Percentiles rank a stretch among this genome's conserved stretches.
phyloP scores from a whole-genome alignment of 2,888 invertebrate genomes.

The Calephelis perditalis region DNA sequence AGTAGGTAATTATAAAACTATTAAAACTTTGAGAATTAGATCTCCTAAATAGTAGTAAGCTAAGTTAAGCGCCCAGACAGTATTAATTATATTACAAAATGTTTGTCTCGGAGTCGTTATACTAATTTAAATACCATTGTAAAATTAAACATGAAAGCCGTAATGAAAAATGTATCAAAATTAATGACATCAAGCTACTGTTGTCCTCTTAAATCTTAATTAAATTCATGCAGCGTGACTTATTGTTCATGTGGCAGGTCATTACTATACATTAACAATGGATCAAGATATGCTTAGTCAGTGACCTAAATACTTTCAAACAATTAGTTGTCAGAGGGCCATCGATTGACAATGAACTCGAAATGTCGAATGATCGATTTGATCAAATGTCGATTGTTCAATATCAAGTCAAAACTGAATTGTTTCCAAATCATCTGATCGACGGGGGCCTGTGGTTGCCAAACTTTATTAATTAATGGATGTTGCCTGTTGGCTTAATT shows the following conservation, averaged over 20 bases:
- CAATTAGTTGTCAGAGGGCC: conserved; percentile 42
- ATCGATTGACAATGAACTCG: conserved; percentile 66
- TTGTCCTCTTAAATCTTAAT: conserved; percentile 12
- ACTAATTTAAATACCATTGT: not conserved
- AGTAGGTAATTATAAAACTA: too few species aligned
- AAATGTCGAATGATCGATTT: conserved; percentile 43
- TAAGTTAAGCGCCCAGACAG: not conserved
- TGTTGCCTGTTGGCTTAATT: too few species aligned
- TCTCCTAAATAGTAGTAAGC: too few species aligned
- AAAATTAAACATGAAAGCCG: conserved; percentile 4
- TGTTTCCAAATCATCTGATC: not conserved
- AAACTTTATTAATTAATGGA: too few species aligned
- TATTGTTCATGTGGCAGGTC: conserved; percentile 11
- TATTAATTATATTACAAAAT: not conserved
- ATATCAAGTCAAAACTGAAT: conserved; percentile 30
- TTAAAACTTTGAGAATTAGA: too few species aligned
- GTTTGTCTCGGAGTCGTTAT: not conserved
- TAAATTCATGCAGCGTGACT: conserved; percentile 12
- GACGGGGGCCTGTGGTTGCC: too few species aligned
- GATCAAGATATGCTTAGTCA: conserved; percentile 37
- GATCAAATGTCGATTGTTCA: conserved; percentile 22
- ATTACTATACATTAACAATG: conserved; percentile 14
- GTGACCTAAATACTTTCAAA: conserved; percentile 51
- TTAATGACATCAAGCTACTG: conserved; percentile 10
- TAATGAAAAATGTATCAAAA: conserved; percentile 11